Base-by-base conservation (phyloP, 2,797 vertebrate species). In the Iguana delicatissima region DNA sequence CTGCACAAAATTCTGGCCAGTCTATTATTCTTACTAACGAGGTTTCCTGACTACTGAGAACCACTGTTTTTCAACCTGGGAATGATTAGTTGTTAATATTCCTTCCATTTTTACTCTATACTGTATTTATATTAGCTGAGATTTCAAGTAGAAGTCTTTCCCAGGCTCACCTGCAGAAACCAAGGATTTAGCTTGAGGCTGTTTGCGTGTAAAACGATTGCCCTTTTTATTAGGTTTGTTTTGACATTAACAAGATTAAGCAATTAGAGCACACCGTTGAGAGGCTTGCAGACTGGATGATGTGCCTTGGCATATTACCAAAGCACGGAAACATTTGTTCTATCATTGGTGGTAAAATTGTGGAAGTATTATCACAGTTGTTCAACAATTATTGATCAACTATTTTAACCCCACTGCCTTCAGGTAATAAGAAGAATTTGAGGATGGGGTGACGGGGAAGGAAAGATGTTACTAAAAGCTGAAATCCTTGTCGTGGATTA, bases 241-340 rank as follows among this genome's bases (percentile, higher is more conserved):
- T 88, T 81, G 62, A 55, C n/a, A 55, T 81, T 72, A 55, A 72
- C 69, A 55, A n/a, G 62, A 29, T 72, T 20, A 81, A 88, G 50
- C 22, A 32, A 32, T 69, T 55, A 52, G 6, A 69, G 46, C 14
- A 32, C 26, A 69, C 46, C 29, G 12, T 50, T 83, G 59, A 64
- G 32, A 80, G 52, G 5, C 18, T 69, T 80, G 77, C 46, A 67
- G 42, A 52, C 46, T 69, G 46, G 69, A 12, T 35, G 50, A 55
- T 57, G 24, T n/a, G 55, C 38, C 32, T 38, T 57, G 35, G 52
- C 80, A 57, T 32, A 4, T 22, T 88, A 81, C 50, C 46, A 82
- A 72, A 6, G 10, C 52, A 84, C 26, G 13, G 64, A 85, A 89
- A 69, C 32, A 16, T 57, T 69, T 57, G n/a, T 7, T 69, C 18